Conservation (phyloP, 2,797 vertebrate genomes). For the Agapornis canus region DNA sequence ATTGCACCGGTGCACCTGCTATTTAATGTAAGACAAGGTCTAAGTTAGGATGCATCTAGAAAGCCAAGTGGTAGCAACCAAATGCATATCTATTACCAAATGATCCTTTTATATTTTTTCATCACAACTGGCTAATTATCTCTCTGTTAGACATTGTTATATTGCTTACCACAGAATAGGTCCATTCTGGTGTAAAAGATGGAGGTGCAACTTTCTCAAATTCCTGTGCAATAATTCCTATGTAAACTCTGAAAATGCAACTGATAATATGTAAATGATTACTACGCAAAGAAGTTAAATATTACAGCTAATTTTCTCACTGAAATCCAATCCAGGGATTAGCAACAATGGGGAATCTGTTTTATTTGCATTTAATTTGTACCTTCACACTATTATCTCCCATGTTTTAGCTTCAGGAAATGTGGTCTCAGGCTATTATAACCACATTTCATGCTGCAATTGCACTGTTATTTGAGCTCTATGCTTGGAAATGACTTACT, state of each 20-base stretch:
- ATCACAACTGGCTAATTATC: not conserved
- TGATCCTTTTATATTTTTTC: not conserved
- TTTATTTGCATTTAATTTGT: conserved; percentile 86
- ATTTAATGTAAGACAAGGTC: not conserved
- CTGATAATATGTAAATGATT: conserved; percentile 64
- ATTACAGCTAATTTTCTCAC: conserved; percentile 69
- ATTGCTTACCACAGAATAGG: conserved; percentile 23
- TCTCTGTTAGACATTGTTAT: not conserved
- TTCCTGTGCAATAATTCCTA: conserved; percentile 39
- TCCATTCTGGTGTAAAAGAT: conserved; percentile 15
- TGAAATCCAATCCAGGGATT: conserved; percentile 77
- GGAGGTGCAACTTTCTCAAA: conserved; percentile 23
- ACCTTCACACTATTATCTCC: conserved; percentile 79
- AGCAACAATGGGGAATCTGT: conserved; percentile 77
- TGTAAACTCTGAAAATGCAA: conserved; percentile 62
- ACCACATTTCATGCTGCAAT: conserved; percentile 79
- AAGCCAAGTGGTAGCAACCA: not conserved
- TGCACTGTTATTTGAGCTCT: conserved; percentile 79
- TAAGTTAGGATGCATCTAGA: not conserved
- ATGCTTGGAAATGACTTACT: conserved; percentile 71
- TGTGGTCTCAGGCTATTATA: conserved; percentile 79
- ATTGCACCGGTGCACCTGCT: not conserved
- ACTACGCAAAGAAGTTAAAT: conserved; percentile 69
- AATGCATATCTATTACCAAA: not conserved
- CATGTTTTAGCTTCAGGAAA: conserved; percentile 79